These are phyloP conservation scores for Coboldia fuscipes DNA, from an alignment of 1,140 invertebrate genomes.

Conservation along the genomic window DNA sequence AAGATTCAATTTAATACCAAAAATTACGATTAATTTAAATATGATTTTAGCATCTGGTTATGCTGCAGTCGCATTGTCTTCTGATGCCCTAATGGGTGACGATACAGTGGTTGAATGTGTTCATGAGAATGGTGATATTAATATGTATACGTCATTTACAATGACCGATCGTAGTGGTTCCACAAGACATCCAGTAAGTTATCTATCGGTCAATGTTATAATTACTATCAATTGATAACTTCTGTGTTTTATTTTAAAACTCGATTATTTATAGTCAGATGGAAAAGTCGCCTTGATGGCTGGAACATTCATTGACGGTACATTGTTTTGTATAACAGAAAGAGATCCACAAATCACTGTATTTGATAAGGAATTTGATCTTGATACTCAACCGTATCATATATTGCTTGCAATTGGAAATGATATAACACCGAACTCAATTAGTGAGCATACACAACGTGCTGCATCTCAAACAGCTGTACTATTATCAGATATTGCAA, in stretches of 20 bases:
- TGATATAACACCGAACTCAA: too few species aligned
- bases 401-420: conserved; percentile 46
- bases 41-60: conserved; percentile 17
- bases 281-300: conserved; percentile 35
- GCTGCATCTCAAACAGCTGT: conserved; percentile 26
- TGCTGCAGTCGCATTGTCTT: conserved; percentile 47
- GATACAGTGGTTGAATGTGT: conserved; percentile 64
- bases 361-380: conserved; percentile 36
- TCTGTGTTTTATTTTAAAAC: conserved; percentile 26
- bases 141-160: conserved; percentile 42
- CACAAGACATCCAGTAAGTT: neutral
- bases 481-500: conserved; percentile 32
- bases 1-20: too few species aligned
- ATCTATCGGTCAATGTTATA: neutral
- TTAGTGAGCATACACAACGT: conserved; percentile 21
- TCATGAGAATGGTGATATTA: conserved; percentile 29
- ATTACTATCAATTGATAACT: neutral
- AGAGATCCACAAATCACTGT: conserved; percentile 34
- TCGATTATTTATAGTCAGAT: too few species aligned
- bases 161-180: neutral
- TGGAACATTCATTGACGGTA: conserved; percentile 33
- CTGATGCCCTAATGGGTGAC: conserved; percentile 51
- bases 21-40: too few species aligned
- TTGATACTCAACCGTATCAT: conserved; percentile 39
- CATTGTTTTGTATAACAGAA: conserved; percentile 41